A percentile compares a stretch with the other conserved stretches of the same genome.
phyloP scores from a whole-genome alignment of 2,888 invertebrate genomes.

The Serripes groenlandicus region DNA sequence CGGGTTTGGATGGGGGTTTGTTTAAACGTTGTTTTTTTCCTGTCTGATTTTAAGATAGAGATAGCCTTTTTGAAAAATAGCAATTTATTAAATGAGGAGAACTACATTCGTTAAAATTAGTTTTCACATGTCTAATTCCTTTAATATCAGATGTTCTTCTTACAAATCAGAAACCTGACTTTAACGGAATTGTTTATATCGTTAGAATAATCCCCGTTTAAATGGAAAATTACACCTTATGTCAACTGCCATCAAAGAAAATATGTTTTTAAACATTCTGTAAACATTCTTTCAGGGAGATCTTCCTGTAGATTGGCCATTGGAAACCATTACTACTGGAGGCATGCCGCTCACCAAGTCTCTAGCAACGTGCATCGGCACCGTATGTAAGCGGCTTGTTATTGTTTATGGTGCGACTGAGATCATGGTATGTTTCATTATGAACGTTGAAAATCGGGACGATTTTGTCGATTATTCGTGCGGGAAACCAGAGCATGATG shows the following conservation, averaged over 20 bases:
- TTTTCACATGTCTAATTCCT: no score
- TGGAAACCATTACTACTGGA: conserved; percentile 11
- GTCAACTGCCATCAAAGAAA: no score
- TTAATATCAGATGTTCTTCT: no score
- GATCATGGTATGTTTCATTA: background rate
- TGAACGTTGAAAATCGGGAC: background rate
- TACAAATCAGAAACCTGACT: no score
- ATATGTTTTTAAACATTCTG: no score
- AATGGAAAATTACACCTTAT: no score
- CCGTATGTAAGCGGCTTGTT: conserved; percentile 7
- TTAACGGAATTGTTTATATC: no score
- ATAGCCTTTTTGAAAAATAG: background rate
- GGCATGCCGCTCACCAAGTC: conserved; percentile 18
- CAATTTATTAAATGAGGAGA: background rate
- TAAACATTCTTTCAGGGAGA: background rate
- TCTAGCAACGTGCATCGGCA: conserved; percentile 6
- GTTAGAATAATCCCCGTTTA: no score
- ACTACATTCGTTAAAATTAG: background rate
- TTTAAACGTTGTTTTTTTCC: no score
- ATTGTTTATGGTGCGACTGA: conserved; percentile 23
- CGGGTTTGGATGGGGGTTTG: no score
- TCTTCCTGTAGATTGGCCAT: conserved; percentile 3
- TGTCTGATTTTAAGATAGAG: background rate
- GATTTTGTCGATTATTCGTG: background rate
- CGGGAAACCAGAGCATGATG: background rate